phyloP scores from a whole-genome alignment of 2,113 vertebrate genomes.

The Calcarius ornatus region DNA sequence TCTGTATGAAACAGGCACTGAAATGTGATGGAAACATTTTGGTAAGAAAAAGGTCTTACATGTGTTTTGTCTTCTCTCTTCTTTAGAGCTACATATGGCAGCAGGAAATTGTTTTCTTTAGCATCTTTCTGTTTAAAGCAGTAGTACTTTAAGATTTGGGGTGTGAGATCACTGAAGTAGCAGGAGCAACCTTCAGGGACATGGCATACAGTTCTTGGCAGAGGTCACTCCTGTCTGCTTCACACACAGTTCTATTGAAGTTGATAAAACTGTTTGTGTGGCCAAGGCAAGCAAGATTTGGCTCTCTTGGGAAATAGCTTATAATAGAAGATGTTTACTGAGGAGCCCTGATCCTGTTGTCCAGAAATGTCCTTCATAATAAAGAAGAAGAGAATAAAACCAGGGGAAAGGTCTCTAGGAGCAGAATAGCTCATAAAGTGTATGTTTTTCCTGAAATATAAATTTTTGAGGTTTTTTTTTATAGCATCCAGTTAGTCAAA shows the following conservation, averaged over 20 bases:
- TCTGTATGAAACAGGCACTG: neutral
- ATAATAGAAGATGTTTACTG: neutral
- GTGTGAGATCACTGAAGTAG: rapidly evolving
- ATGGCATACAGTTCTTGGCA: neutral
- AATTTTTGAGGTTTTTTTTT: neutral
- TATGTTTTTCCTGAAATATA: neutral
- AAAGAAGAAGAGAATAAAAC: neutral
- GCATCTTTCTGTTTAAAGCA: neutral
- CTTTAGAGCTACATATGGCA: neutral
- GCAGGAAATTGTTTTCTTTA: neutral
- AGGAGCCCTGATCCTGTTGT: neutral
- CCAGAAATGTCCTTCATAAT: neutral
- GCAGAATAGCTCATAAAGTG: neutral
- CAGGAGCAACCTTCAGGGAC: neutral
- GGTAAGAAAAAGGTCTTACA: neutral
- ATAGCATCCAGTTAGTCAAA: neutral
- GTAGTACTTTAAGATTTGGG: neutral
- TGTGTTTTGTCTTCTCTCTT: neutral
- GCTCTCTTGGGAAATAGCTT: neutral
- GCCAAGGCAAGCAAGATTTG: neutral
- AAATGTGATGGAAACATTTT: neutral
- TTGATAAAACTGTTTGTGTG: neutral
- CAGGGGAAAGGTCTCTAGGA: neutral
- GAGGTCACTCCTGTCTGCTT: neutral
- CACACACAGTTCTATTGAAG: neutral